These are phyloP conservation scores for Myocastor coypus DNA, from an alignment of 2,113 vertebrate species.

Conservation along the genomic window DNA sequence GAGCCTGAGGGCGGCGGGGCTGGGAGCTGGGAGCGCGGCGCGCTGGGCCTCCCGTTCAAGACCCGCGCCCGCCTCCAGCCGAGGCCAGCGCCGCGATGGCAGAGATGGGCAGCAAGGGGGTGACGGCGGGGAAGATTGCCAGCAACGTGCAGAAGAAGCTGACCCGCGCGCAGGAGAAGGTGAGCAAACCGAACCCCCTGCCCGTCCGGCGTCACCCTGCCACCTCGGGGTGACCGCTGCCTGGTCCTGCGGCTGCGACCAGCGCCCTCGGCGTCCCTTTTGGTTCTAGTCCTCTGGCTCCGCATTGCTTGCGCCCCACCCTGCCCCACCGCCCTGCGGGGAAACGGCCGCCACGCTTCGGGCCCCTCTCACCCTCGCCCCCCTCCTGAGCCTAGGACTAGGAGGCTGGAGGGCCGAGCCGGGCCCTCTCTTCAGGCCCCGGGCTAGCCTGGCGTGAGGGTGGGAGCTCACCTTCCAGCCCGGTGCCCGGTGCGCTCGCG, in stretches of 20 bases:
- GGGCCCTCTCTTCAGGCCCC: background rate
- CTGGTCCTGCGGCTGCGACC: background rate
- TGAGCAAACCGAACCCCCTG: slow-evolving; percentile 78
- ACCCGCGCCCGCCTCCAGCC: slow-evolving; percentile 69
- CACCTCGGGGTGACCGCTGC: background rate
- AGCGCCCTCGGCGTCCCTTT: background rate
- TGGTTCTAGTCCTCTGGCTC: background rate
- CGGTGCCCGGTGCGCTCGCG: background rate
- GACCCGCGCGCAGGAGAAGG: slow-evolving; percentile 98
- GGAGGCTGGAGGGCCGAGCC: background rate
- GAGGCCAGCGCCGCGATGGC: slow-evolving; percentile 92
- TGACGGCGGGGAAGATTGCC: slow-evolving; percentile 97
- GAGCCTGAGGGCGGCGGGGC: background rate
- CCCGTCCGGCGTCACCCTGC: background rate
- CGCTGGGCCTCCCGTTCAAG: slow-evolving; percentile 59
- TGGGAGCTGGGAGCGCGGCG: slow-evolving; percentile 60
- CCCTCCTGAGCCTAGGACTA: background rate
- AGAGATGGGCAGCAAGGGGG: slow-evolving; percentile 97
- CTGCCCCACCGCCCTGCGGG: background rate
- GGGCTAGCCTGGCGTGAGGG: no score
- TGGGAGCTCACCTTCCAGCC: background rate
- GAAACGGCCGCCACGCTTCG: background rate
- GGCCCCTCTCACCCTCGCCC: background rate
- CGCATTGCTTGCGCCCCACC: background rate
- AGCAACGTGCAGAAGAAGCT: slow-evolving; percentile 99